Conservation (phyloP, 2,113 vertebrate species). For the Aegotheles bennettii region DNA sequence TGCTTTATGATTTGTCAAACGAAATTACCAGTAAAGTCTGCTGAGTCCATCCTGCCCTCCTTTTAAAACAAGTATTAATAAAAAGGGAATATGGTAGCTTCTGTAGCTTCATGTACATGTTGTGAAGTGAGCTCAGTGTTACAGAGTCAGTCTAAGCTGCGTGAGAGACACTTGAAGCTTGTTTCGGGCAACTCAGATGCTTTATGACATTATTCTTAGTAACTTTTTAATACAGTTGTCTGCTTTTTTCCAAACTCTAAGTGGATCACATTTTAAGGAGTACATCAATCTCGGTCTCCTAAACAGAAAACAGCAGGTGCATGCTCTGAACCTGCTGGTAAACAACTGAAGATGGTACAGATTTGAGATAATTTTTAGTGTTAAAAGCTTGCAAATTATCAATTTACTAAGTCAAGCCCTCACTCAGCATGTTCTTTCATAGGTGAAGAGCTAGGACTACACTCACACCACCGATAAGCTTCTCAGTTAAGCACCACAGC, state of each 20-base stretch:
- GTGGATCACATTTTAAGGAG: background rate
- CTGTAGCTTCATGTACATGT: rapidly evolving
- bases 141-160: background rate
- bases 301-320: background rate
- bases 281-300: background rate
- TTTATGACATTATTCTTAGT: background rate
- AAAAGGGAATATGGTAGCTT: background rate
- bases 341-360: background rate
- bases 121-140: background rate
- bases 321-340: background rate
- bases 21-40: background rate
- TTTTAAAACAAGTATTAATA: background rate
- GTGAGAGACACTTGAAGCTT: background rate
- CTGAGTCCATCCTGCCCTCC: background rate
- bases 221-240: background rate
- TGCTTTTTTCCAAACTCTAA: background rate
- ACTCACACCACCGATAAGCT: background rate
- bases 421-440: background rate
- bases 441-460: background rate
- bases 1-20: background rate
- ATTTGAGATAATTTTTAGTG: background rate
- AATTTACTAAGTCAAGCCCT: background rate
- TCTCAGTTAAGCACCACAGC: background rate
- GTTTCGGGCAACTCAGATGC: background rate
- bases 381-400: background rate